phyloP scores from a whole-genome alignment of 37 sponge, comb jelly and placozoan species.

The Chondrilla cf. caribensis region DNA sequence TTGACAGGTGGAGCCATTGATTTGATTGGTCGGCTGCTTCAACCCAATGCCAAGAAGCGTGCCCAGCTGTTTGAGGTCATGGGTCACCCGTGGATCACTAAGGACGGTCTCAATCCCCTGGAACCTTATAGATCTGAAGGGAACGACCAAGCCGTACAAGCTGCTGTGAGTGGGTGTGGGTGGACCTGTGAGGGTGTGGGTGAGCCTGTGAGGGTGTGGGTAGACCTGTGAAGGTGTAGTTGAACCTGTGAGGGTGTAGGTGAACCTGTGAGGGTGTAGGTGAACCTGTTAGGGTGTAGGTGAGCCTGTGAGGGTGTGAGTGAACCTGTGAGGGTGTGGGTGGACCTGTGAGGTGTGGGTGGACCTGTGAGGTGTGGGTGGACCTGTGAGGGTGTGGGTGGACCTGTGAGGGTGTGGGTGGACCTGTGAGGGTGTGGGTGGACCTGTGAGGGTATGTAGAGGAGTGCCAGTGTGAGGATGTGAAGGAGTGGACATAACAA shows the following conservation, averaged over 20 bases:
- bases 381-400: background rate
- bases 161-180: slow-evolving; percentile 39
- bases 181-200: background rate
- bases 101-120: slow-evolving; percentile 77
- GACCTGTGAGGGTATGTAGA: background rate
- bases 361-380: too few relatives aligned
- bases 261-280: too few relatives aligned
- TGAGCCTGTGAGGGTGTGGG: background rate
- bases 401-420: too few relatives aligned
- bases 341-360: too few relatives aligned
- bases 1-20: slow-evolving; percentile 48
- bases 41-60: slow-evolving; percentile 71
- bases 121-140: slow-evolving; percentile 66
- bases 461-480: background rate
- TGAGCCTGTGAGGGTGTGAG: background rate
- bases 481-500: background rate
- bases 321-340: too few relatives aligned
- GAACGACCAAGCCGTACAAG: slow-evolving; percentile 53
- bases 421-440: background rate
- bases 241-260: too few relatives aligned
- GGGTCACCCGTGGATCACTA: slow-evolving; percentile 94
- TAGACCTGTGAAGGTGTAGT: background rate
- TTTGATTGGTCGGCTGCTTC: slow-evolving; percentile 61
- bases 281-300: background rate
- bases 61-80: slow-evolving; percentile 71